Evolutionary conservation across 2,888 invertebrate species (phyloP).

Genomic region (Muscina levida): DNA sequence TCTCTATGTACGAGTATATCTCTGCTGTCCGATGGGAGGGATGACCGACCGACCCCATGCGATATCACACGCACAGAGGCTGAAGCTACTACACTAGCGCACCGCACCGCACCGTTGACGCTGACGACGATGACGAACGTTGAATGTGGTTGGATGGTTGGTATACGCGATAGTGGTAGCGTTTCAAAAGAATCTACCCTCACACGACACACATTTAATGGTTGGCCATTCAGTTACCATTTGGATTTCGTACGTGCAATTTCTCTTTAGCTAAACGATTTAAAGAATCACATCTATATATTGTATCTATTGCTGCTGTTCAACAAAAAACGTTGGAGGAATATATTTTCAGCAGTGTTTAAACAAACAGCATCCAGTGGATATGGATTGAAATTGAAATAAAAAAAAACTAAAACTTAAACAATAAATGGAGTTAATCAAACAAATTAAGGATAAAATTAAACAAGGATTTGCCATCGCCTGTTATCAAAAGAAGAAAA

Average conservation of each 20-base stretch:
- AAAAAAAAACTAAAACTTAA: slow-evolving; percentile 24
- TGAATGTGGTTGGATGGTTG: slow-evolving; percentile 58
- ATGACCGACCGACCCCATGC: neutral
- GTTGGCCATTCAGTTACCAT: slow-evolving; percentile 79
- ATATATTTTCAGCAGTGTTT: too few species aligned
- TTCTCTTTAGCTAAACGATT: slow-evolving; percentile 68
- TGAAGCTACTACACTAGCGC: neutral
- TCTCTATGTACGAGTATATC: too few species aligned
- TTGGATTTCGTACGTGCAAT: slow-evolving; percentile 80
- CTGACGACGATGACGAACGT: slow-evolving; percentile 36
- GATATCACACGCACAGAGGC: neutral
- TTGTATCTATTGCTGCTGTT: too few species aligned
- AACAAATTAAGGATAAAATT: slow-evolving; percentile 6
- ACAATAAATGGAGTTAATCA: too few species aligned
- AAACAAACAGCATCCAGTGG: too few species aligned
- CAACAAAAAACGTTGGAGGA: too few species aligned
- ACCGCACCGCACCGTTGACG: slow-evolving; percentile 24
- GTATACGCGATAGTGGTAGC: neutral
- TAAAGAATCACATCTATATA: too few species aligned
- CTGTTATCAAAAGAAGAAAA: neutral
- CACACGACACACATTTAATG: slow-evolving; percentile 71
- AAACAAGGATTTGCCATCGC: neutral
- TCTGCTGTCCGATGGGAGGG: slow-evolving; percentile 12
- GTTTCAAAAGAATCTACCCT: slow-evolving; percentile 65
- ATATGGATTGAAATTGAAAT: too few species aligned